Evolutionary conservation across 2,797 vertebrate genomes (phyloP).

Genomic region (Oophaga sylvatica): DNA sequence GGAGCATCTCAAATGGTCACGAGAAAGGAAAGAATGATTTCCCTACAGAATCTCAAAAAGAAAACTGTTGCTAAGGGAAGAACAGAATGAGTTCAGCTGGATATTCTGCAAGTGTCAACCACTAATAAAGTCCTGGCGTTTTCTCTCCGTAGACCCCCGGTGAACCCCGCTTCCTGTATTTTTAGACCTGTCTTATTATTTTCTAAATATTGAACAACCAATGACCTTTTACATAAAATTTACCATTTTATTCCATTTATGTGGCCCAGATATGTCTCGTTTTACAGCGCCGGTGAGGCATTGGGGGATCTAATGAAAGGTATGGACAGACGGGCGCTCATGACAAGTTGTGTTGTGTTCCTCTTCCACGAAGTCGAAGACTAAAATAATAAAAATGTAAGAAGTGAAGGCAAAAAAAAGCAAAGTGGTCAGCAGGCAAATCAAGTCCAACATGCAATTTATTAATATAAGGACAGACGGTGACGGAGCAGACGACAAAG

Average conservation of each 20-base stretch:
- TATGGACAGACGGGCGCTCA: neutral
- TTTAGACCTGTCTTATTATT: constrained; percentile 10
- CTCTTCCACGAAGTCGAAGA: neutral
- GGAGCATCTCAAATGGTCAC: neutral
- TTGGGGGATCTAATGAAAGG: neutral
- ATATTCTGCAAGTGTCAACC: neutral
- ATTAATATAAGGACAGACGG: constrained; percentile 41
- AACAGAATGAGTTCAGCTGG: constrained; percentile 37
- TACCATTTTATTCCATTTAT: neutral
- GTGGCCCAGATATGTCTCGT: constrained; percentile 49
- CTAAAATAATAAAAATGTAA: constrained; percentile 26
- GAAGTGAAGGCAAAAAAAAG: constrained; percentile 29
- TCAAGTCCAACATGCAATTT: constrained; percentile 59
- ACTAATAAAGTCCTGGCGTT: constrained; percentile 17
- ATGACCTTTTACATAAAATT: constrained; percentile 2
- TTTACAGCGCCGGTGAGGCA: neutral
- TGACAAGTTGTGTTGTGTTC: constrained; percentile 51
- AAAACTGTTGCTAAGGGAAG: neutral
- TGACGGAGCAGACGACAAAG: constrained; percentile 18
- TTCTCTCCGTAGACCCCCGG: constrained; percentile 33
- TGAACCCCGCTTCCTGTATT: constrained; percentile 13
- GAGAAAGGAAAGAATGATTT: constrained; percentile 27
- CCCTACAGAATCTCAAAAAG: constrained; percentile 34
- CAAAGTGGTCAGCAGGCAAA: constrained; percentile 45
- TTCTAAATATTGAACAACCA: constrained; percentile 3